phyloP scores from a whole-genome alignment of 2,797 vertebrate genomes.

The Phataginus tricuspis region DNA sequence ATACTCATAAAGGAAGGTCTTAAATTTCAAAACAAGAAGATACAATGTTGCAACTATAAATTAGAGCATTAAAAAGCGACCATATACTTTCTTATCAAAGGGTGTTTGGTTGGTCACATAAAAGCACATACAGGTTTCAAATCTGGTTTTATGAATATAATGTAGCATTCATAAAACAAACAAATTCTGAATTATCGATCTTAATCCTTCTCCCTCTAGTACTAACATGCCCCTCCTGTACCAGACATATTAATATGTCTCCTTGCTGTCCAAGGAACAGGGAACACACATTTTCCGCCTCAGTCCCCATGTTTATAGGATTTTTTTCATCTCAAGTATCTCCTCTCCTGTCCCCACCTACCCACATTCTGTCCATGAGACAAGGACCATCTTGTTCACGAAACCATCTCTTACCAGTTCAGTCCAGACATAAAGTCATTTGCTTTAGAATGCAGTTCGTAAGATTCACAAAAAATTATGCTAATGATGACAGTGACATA shows the following conservation, averaged over 20 bases:
- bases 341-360: neutral
- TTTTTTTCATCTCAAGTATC: neutral
- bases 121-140: neutral
- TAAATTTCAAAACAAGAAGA: neutral
- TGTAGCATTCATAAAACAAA: neutral
- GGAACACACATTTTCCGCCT: neutral
- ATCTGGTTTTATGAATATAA: neutral
- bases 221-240: neutral
- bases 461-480: neutral
- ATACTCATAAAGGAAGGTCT: neutral
- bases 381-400: neutral
- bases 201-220: neutral
- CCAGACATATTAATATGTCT: neutral
- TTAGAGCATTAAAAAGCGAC: neutral
- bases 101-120: neutral
- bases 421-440: neutral
- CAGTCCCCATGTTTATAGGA: neutral
- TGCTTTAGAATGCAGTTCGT: neutral
- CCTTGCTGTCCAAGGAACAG: neutral
- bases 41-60: neutral
- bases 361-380: neutral
- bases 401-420: neutral
- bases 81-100: neutral
- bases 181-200: neutral
- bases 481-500: rapidly evolving